These are phyloP conservation scores for Polyergus mexicanus DNA, from an alignment of 1,140 invertebrate species.

Conservation along the genomic window DNA sequence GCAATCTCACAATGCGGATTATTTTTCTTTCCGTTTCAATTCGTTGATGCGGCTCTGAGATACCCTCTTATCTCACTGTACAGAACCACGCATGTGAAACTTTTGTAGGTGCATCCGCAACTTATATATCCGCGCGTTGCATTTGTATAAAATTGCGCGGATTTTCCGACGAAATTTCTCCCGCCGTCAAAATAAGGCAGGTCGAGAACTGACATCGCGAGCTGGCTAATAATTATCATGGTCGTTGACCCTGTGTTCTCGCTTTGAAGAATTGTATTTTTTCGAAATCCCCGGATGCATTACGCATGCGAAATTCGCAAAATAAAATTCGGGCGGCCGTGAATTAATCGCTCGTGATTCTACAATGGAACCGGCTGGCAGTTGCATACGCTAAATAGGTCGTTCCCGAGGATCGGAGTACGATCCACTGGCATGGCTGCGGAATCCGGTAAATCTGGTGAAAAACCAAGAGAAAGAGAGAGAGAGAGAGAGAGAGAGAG, in stretches of 20 bases:
- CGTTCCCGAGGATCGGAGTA: conserved; percentile 36
- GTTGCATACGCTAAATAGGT: conserved; percentile 61
- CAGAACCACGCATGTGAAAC: neutral
- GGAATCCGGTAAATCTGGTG: conserved; percentile 20
- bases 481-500: conserved; percentile 1
- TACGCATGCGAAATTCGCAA: conserved; percentile 35
- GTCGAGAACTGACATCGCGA: conserved; percentile 1
- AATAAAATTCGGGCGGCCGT: conserved; percentile 47
- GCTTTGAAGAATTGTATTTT: conserved; percentile 30
- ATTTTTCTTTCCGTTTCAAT: conserved; percentile 50
- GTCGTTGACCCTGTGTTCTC: conserved; percentile 32
- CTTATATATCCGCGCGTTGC: neutral
- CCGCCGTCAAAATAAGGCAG: neutral
- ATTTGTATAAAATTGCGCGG: conserved; percentile 6
- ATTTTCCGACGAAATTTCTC: neutral
- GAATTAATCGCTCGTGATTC: conserved; percentile 50
- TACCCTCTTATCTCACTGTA: neutral
- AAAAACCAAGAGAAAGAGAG: conserved; percentile 36
- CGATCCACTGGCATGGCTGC: conserved; percentile 19
- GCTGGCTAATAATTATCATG: conserved; percentile 39
- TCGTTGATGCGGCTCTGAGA: conserved; percentile 21
- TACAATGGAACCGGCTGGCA: conserved; percentile 58
- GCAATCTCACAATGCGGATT: conserved; percentile 39
- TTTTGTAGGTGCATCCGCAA: conserved; percentile 4
- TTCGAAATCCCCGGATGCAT: conserved; percentile 9